Evolutionary conservation across 2,113 vertebrate species (phyloP).

Genomic region (Phyllostomus hastatus): DNA sequence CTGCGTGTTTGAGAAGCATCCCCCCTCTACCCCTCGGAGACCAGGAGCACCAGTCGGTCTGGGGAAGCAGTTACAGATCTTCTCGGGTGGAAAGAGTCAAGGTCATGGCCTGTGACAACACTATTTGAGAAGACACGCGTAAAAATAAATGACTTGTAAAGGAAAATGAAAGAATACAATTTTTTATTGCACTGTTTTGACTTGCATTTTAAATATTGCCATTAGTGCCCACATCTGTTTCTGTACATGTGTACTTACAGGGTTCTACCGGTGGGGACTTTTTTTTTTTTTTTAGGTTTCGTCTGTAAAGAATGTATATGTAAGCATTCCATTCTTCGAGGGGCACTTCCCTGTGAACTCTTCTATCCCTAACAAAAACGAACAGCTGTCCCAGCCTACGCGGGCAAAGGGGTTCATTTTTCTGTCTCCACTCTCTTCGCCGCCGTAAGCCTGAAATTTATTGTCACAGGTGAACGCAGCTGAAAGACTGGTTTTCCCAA

Average conservation of each 20-base stretch:
- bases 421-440: neutral
- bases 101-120: neutral
- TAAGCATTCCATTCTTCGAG: conserved; percentile 35
- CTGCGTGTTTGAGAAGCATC: neutral
- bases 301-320: conserved; percentile 20
- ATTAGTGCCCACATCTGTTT: neutral
- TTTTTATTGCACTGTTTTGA: neutral
- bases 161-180: neutral
- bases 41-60: fast-evolving
- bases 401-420: conserved; percentile 36
- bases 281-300: neutral
- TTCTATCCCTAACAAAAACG: conserved; percentile 45
- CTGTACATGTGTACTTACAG: neutral
- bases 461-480: conserved; percentile 31
- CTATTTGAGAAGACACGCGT: neutral
- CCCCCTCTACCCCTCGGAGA: neutral
- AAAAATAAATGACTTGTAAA: neutral
- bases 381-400: conserved; percentile 53
- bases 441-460: conserved; percentile 25
- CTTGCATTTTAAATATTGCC: neutral
- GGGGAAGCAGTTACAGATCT: neutral
- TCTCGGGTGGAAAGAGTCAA: neutral
- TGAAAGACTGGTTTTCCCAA: conserved; percentile 44
- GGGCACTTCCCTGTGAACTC: conserved; percentile 49
- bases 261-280: neutral